Percentiles rank a stretch among this genome's conserved stretches.
These are phyloP conservation scores for Xylophagus ater DNA, from an alignment of 2,888 invertebrate genomes.

Conservation along the genomic window DNA sequence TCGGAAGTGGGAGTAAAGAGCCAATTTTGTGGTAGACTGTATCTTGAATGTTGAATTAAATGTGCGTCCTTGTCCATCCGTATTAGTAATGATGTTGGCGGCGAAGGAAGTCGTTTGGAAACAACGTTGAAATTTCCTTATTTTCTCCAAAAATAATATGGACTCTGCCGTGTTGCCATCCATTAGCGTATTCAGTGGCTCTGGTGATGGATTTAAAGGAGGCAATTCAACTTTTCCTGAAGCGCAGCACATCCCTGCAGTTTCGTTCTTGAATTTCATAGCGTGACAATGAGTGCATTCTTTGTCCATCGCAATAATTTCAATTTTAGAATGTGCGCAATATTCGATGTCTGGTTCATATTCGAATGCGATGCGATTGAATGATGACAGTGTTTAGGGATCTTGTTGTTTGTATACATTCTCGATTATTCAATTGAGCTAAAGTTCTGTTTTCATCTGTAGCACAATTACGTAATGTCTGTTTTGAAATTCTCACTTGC, in stretches of 20 bases:
- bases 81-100: too few relatives aligned
- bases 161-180: too few relatives aligned
- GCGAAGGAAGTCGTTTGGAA: too few relatives aligned
- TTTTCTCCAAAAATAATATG: too few relatives aligned
- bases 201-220: constrained; percentile 27
- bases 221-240: constrained; percentile 30
- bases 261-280: constrained; percentile 28
- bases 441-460: neutral
- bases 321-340: constrained; percentile 25
- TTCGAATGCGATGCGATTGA: constrained; percentile 21
- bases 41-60: too few relatives aligned
- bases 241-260: constrained; percentile 32
- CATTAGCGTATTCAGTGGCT: too few relatives aligned
- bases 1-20: constrained; percentile 4
- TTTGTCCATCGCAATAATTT: constrained; percentile 26
- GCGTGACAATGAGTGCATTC: constrained; percentile 29
- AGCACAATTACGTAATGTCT: neutral
- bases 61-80: too few relatives aligned
- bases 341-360: constrained; percentile 24
- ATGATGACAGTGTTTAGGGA: constrained; percentile 7
- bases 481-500: neutral
- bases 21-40: neutral
- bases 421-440: neutral
- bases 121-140: too few relatives aligned
- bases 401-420: neutral